Conservation (phyloP, 2,113 vertebrate genomes). For the Panthera tigris region DNA sequence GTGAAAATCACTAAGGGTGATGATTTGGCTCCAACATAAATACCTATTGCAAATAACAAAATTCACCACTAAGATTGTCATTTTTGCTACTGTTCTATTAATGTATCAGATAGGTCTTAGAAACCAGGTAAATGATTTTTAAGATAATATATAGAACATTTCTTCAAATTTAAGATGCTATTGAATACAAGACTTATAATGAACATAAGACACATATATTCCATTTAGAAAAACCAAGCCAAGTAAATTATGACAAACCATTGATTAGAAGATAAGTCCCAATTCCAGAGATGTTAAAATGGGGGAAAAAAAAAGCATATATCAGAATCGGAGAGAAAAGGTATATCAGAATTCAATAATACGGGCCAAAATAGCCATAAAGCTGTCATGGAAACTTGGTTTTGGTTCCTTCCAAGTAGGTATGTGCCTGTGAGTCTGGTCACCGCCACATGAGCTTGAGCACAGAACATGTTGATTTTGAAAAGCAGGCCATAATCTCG, state of each 20-base stretch:
- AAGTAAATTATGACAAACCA: neutral
- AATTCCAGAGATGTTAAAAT: constrained; percentile 20
- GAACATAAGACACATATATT: neutral
- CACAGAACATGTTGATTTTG: neutral
- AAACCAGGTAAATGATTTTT: constrained; percentile 31
- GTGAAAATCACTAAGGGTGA: constrained; percentile 62
- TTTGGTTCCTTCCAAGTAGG: neutral
- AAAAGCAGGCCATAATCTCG: neutral
- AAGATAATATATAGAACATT: neutral
- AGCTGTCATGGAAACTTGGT: neutral
- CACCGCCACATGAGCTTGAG: neutral
- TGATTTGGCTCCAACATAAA: neutral
- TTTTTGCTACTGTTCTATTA: neutral
- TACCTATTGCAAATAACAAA: constrained; percentile 52
- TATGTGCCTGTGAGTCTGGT: neutral
- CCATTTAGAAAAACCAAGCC: constrained; percentile 34
- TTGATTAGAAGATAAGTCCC: neutral
- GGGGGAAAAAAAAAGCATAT: neutral
- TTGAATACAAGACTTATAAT: neutral
- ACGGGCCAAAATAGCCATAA: neutral
- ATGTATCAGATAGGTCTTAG: neutral
- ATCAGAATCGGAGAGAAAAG: neutral
- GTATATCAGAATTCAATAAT: neutral
- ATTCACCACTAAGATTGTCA: constrained; percentile 52
- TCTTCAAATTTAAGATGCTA: constrained; percentile 23